These are phyloP conservation scores for Mechanitis mazaeus DNA, from an alignment of 2,888 invertebrate genomes.

Conservation along the genomic window DNA sequence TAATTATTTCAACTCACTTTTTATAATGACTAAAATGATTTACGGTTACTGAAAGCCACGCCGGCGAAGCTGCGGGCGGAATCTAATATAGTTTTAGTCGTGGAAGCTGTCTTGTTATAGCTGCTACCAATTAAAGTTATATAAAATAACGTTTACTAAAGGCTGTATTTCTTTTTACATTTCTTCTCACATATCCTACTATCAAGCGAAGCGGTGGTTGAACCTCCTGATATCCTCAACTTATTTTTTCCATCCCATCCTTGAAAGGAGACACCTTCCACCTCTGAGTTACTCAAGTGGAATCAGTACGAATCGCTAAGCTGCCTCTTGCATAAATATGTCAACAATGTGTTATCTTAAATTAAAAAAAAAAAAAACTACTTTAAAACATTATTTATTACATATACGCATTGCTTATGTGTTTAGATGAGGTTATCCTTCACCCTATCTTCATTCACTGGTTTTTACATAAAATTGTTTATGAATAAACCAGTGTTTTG, in stretches of 20 bases:
- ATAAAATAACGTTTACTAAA: background rate
- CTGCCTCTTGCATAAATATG: constrained; percentile 62
- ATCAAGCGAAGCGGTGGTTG: constrained; percentile 69
- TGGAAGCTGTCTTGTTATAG: no score
- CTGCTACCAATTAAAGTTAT: no score
- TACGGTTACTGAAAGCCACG: no score
- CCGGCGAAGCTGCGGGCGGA: no score
- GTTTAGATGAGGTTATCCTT: constrained; percentile 54
- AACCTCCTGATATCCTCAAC: constrained; percentile 47
- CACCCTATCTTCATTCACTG: constrained; percentile 42
- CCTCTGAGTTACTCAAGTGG: constrained; percentile 67
- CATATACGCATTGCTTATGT: constrained; percentile 37
- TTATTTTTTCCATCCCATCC: constrained; percentile 59
- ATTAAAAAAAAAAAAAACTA: constrained; percentile 13
- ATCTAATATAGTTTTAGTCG: no score
- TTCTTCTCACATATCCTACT: background rate
- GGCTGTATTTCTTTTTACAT: no score
- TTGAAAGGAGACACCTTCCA: constrained; percentile 72
- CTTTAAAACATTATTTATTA: constrained; percentile 12
- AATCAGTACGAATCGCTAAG: constrained; percentile 71
- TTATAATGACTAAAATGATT: no score
- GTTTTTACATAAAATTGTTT: constrained; percentile 60
- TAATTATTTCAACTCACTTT: no score
- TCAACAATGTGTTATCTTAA: constrained; percentile 34
- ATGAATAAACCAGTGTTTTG: constrained; percentile 58